A percentile compares a stretch with the other conserved stretches of the same genome.
Evolutionary conservation across 2,888 invertebrate genomes (phyloP).

Genomic region (Eupelmus urozonus): DNA sequence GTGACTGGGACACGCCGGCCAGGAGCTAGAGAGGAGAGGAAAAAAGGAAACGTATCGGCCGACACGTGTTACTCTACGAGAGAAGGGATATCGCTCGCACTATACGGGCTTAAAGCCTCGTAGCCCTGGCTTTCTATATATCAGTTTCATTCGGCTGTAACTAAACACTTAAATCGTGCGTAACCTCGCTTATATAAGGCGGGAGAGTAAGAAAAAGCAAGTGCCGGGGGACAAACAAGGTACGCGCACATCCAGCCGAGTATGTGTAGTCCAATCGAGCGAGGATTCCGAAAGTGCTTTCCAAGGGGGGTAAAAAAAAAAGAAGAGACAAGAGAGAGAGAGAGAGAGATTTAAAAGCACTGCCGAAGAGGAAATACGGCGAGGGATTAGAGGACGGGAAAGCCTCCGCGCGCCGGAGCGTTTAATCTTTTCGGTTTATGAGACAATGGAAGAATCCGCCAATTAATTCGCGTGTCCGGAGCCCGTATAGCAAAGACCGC

Average conservation of each 20-base stretch:
- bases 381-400: slow-evolving; percentile 54
- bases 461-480: slow-evolving; percentile 70
- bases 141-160: slow-evolving; percentile 35
- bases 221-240: slow-evolving; percentile 24
- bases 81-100: neutral
- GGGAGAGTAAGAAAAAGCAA: neutral
- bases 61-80: no score
- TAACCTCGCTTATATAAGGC: slow-evolving; percentile 35
- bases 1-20: slow-evolving; percentile 10
- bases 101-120: neutral
- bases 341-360: slow-evolving; percentile 49
- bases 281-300: slow-evolving; percentile 44
- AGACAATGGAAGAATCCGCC: slow-evolving; percentile 72
- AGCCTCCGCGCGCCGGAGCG: slow-evolving; percentile 27
- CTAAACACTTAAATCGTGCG: slow-evolving; percentile 37
- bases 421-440: slow-evolving; percentile 75
- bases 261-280: slow-evolving; percentile 50
- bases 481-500: slow-evolving; percentile 41
- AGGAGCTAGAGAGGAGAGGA: neutral
- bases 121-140: slow-evolving; percentile 11
- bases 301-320: slow-evolving; percentile 11
- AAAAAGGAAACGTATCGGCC: neutral
- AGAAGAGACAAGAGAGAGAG: slow-evolving; percentile 6
- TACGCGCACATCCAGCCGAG: no score
- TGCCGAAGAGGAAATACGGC: slow-evolving; percentile 54